These are phyloP conservation scores for Cryptomyrus ogoouensis DNA, from an alignment of 2,113 vertebrate species.

Conservation along the genomic window DNA sequence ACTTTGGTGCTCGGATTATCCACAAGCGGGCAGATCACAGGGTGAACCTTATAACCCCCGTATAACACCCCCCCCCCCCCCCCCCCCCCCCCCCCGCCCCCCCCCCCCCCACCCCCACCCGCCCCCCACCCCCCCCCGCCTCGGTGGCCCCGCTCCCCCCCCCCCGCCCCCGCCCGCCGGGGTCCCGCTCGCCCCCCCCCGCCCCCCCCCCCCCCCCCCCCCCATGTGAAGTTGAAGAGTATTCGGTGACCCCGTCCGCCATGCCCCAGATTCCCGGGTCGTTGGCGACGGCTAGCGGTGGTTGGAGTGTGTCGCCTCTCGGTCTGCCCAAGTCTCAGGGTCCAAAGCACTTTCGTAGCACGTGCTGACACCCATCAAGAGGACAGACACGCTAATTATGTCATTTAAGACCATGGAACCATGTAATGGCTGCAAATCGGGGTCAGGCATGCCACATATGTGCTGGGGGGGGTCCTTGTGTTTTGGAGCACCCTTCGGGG, in stretches of 20 bases:
- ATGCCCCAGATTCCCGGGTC: background rate
- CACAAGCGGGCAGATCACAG: background rate
- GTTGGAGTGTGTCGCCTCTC: background rate
- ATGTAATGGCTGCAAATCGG: background rate
- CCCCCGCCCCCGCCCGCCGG: background rate
- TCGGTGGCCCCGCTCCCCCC: background rate
- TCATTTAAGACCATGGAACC: background rate
- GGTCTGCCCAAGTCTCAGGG: background rate
- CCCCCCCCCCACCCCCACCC: background rate
- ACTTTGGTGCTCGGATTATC: background rate
- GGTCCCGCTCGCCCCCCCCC: too few relatives aligned
- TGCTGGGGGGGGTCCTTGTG: background rate
- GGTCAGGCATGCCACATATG: background rate
- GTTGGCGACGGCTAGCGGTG: background rate
- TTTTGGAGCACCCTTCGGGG: background rate
- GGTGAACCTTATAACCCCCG: background rate
- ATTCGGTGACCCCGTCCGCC: background rate
- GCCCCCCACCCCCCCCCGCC: background rate
- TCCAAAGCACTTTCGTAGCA: background rate
- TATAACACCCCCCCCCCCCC: background rate
- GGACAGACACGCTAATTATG: background rate
- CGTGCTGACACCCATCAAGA: background rate
- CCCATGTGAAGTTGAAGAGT: background rate
- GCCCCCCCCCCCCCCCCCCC: too few relatives aligned
- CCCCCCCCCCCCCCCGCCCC: background rate